Evolutionary conservation across 2,888 invertebrate genomes (phyloP), one percentile per base, ranked within the genome.

Genomic region (Volucella zonaria): DNA sequence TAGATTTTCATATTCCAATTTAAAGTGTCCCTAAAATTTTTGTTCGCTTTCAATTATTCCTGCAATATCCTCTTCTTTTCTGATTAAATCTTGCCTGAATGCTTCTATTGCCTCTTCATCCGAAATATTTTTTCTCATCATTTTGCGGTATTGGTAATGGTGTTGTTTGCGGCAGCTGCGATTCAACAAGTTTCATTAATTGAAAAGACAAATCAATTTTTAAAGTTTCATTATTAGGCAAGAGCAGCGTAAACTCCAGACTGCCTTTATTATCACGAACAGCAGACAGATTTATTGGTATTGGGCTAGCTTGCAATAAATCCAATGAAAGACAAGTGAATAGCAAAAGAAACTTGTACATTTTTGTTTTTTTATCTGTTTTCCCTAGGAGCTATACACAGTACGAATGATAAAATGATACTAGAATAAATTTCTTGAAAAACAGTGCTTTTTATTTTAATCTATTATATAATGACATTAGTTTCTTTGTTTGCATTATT

Each of bases 41-140:
- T 71, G 23, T 49, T 79, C 51, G 43, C 83, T 79, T 56, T 85
- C 66, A 67, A 79, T 85, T 59, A 78, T 78, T 71, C 79, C 83
- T 9, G 56, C 56, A 52, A 85, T 85, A 52, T 78, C 71, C 23
- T 31, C 49, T n/a, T 79, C 70, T 38, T 83, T 79, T 52, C 70
- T 38, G 10, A 83, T 47, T 54, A 85, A 56, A 59, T 79, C 78
- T 70, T 79, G 68, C 61, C 73, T 67, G 61, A 82, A 78, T 43
- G 74, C 77, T 18, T 82, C 83, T 40, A 76, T 83, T n/a, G 83
- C 74, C 58, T 67, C 79, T 3, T 75, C 66, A 15, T 76, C 73
- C 62, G n/a, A 71, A 49, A 59, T 52, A 61, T 67, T 67, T 54
- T 12, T 18, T 12, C 12, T 67, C 11, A 9, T 40, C 43, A 38